Conservation (phyloP, 2,888 invertebrate species). For the Cactoblastis cactorum region DNA sequence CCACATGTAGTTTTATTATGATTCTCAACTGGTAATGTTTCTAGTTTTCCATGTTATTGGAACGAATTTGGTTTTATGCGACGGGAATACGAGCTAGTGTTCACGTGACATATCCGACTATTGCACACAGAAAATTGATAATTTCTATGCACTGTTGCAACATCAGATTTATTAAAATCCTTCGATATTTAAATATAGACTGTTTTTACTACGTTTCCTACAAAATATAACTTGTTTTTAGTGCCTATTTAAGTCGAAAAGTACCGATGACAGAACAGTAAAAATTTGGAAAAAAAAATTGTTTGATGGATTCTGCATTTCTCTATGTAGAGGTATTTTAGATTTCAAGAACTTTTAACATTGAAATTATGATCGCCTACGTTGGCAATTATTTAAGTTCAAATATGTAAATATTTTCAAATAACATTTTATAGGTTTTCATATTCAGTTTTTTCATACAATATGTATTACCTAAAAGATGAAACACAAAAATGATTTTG, state of each 20-base stretch:
- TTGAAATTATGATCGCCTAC: too few species aligned
- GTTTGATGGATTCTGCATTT: too few species aligned
- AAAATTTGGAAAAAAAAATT: too few species aligned
- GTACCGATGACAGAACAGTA: too few species aligned
- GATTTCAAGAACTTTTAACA: too few species aligned
- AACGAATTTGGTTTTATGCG: conserved; percentile 54
- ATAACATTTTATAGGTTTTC: too few species aligned
- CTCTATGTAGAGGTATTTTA: too few species aligned
- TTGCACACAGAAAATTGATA: conserved; percentile 32
- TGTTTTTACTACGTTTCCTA: neutral
- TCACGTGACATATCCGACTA: conserved; percentile 55
- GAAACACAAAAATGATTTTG: conserved; percentile 33
- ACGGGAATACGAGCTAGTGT: conserved; percentile 47
- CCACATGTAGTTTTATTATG: conserved; percentile 60
- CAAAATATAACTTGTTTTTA: neutral
- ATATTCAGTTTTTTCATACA: too few species aligned
- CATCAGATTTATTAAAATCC: neutral
- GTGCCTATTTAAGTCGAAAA: too few species aligned
- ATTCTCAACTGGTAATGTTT: conserved; percentile 51
- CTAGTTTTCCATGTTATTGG: conserved; percentile 59
- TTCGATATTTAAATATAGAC: conserved; percentile 13
- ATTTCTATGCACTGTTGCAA: conserved; percentile 15
- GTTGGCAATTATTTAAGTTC: too few species aligned
- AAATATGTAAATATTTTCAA: too few species aligned
- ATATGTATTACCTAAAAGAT: conserved; percentile 13